Evolutionary conservation across 2,797 vertebrate species (phyloP).

Genomic region (Anabacerthia variegaticeps): DNA sequence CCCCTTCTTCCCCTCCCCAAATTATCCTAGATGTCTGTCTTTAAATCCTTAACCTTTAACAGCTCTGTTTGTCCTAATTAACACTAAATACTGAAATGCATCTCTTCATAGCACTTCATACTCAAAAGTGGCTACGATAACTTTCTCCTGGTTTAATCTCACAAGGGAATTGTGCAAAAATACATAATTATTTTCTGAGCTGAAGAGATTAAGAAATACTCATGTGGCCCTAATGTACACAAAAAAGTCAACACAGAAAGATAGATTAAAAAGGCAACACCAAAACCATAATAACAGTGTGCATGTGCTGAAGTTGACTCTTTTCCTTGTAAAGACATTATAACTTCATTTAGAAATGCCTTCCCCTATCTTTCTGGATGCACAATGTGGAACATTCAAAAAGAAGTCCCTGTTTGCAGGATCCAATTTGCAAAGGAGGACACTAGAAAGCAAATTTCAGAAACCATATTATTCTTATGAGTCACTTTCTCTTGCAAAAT

Average conservation of each 20-base stretch:
- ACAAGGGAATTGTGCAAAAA: not conserved
- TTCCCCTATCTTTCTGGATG: not conserved
- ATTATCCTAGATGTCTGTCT: not conserved
- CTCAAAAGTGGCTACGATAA: not conserved
- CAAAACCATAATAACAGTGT: not conserved
- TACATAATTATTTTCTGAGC: not conserved
- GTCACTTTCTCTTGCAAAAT: conserved; percentile 69
- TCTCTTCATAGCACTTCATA: not conserved
- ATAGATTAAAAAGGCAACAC: not conserved
- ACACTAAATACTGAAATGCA: not conserved
- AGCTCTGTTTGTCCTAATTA: not conserved
- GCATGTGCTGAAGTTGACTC: not conserved
- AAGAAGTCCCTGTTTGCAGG: not conserved
- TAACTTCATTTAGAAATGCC: not conserved
- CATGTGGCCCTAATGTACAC: not conserved
- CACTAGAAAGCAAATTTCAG: conserved; percentile 53
- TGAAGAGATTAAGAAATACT: not conserved
- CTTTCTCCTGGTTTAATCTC: not conserved
- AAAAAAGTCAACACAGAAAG: not conserved
- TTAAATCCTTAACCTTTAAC: not conserved
- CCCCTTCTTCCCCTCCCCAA: not conserved
- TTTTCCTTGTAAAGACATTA: not conserved
- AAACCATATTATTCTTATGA: conserved; percentile 63
- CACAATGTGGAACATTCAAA: not conserved
- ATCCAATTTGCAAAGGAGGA: conserved; percentile 45